Evolutionary conservation across 2,888 invertebrate species (phyloP).

Genomic region (Epistrophe eligans): DNA sequence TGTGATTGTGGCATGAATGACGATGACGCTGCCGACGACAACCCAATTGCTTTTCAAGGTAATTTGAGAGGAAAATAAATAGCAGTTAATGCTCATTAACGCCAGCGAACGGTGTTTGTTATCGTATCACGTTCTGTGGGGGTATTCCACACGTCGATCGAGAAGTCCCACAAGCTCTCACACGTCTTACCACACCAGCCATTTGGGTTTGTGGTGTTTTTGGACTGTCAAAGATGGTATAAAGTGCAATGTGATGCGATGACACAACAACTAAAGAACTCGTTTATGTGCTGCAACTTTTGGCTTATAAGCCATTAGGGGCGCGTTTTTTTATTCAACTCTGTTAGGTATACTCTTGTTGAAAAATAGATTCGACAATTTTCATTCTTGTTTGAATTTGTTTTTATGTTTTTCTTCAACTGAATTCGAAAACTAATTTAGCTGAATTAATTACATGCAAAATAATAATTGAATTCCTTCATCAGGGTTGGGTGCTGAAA

Average conservation of each 20-base stretch:
- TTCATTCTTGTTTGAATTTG: conserved; percentile 3
- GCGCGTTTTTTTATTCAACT: conserved; percentile 24
- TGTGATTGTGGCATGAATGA: conserved; percentile 18
- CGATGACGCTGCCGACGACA: conserved; percentile 32
- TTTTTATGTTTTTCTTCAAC: conserved; percentile 22
- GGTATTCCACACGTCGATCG: conserved; percentile 60
- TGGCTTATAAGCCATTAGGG: conserved; percentile 16
- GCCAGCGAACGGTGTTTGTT: conserved; percentile 26
- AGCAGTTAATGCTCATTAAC: conserved; percentile 64
- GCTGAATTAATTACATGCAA: conserved; percentile 39
- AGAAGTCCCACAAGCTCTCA: conserved; percentile 44
- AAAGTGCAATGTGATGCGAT: conserved; percentile 31
- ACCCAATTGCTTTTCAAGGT: conserved; percentile 70
- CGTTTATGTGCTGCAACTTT: conserved; percentile 66
- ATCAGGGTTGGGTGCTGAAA: conserved; percentile 11
- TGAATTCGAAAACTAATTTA: conserved; percentile 55
- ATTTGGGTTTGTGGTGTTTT: conserved; percentile 32
- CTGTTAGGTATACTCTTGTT: not conserved
- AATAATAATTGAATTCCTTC: conserved; percentile 42
- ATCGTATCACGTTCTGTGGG: conserved; percentile 55
- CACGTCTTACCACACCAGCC: conserved; percentile 21
- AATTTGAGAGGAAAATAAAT: conserved; percentile 73
- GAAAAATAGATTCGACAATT: not conserved
- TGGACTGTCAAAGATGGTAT: conserved; percentile 38
- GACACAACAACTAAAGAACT: conserved; percentile 70